phyloP scores from a whole-genome alignment of 2,888 invertebrate genomes.

The Eurytoma adleriae region DNA sequence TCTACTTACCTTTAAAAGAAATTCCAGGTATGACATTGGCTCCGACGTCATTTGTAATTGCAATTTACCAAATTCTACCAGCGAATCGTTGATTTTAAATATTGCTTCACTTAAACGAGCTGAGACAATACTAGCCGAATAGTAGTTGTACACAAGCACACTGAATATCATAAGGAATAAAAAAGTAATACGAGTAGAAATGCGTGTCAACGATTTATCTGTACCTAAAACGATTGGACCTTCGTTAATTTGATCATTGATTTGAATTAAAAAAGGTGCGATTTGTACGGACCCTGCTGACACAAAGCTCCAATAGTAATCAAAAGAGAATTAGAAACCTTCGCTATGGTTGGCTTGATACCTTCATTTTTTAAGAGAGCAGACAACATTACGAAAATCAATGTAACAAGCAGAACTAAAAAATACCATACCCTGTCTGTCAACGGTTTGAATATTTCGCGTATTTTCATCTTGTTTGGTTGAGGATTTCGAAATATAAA shows the following conservation, averaged over 20 bases:
- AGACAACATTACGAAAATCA: background rate
- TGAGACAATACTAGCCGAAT: conserved; percentile 70
- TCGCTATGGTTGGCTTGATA: conserved; percentile 15
- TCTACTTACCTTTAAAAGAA: conserved; percentile 16
- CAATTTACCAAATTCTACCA: conserved; percentile 65
- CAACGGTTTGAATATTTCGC: conserved; percentile 61
- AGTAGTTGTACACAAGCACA: conserved; percentile 69
- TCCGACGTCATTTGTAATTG: conserved; percentile 60
- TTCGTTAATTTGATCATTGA: background rate
- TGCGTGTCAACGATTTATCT: conserved; percentile 61
- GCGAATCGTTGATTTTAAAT: conserved; percentile 70
- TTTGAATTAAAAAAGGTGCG: background rate
- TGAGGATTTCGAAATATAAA: conserved; percentile 65
- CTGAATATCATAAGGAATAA: conserved; percentile 66
- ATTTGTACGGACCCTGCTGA: conserved; percentile 64
- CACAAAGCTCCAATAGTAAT: conserved; percentile 62
- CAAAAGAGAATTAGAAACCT: conserved; percentile 55
- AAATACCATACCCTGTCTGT: background rate
- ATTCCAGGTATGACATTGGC: conserved; percentile 5
- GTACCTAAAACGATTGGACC: conserved; percentile 61
- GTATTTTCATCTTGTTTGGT: conserved; percentile 57
- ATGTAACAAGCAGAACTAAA: background rate
- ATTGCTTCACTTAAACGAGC: conserved; percentile 68
- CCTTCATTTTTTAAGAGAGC: conserved; percentile 47
- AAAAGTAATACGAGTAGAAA: conserved; percentile 66